These are phyloP conservation scores for Latrodectus hesperus DNA, from an alignment of 2,888 invertebrate species.

Conservation along the genomic window DNA sequence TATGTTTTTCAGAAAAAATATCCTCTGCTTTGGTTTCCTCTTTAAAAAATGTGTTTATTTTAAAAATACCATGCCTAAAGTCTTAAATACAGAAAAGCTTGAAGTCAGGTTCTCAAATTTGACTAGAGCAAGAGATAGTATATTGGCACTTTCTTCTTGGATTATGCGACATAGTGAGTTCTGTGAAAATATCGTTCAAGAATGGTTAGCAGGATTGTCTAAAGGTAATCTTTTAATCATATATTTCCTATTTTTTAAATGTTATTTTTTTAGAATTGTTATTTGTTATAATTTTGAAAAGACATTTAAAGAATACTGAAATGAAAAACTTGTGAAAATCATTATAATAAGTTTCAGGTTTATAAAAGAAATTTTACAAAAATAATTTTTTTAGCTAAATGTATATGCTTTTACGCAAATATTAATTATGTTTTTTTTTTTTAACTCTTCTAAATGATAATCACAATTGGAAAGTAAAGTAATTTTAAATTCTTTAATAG, in stretches of 20 bases:
- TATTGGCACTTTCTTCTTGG: slow-evolving; percentile 42
- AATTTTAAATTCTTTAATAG: too few relatives aligned
- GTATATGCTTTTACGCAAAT: too few relatives aligned
- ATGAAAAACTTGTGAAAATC: not conserved
- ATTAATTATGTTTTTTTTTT: too few relatives aligned
- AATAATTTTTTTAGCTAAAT: not conserved
- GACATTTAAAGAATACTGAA: not conserved
- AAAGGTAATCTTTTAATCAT: slow-evolving; percentile 30
- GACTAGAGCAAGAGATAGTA: slow-evolving; percentile 54
- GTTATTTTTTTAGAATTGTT: not conserved
- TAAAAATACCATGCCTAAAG: slow-evolving; percentile 31
- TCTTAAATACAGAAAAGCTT: slow-evolving; percentile 44
- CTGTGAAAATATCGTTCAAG: slow-evolving; percentile 42
- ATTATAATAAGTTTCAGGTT: not conserved
- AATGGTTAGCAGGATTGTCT: slow-evolving; percentile 35
- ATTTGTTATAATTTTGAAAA: not conserved
- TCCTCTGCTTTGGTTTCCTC: too few relatives aligned
- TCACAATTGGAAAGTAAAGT: too few relatives aligned
- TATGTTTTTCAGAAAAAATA: too few relatives aligned
- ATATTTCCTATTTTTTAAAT: not conserved
- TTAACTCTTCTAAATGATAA: too few relatives aligned
- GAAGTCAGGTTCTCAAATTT: slow-evolving; percentile 44
- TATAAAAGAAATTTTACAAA: not conserved
- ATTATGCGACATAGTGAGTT: slow-evolving; percentile 48
- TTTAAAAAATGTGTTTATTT: not conserved